Evolutionary conservation across 2,888 invertebrate genomes (phyloP).

Genomic region (Odontomyia ornata): DNA sequence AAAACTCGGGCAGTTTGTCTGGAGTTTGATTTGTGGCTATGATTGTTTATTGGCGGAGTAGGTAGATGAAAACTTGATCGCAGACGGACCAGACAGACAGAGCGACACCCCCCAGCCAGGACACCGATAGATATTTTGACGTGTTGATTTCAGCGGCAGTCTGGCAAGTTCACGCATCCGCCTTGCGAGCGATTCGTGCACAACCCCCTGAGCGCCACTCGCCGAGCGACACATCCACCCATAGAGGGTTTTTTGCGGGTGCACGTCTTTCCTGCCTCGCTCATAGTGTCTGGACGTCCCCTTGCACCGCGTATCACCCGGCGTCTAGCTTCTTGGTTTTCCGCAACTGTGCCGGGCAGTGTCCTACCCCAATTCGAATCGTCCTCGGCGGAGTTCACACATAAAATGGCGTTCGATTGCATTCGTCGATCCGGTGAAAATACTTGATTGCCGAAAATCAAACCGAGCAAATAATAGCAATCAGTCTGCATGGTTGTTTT

Average conservation of each 20-base stretch:
- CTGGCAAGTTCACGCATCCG: conserved; percentile 65
- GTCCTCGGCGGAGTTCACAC: conserved; percentile 16
- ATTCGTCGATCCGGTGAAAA: conserved; percentile 13
- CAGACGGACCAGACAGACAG: neutral
- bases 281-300: neutral
- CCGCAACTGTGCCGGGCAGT: conserved; percentile 37
- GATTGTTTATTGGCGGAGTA: neutral
- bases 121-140: conserved; percentile 13
- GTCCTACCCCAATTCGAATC: conserved; percentile 47
- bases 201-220: conserved; percentile 9
- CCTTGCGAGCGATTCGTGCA: conserved; percentile 48
- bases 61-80: neutral
- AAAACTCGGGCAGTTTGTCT: neutral
- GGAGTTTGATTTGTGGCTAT: neutral
- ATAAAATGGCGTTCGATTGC: conserved; percentile 46
- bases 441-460: conserved; percentile 34
- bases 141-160: conserved; percentile 57
- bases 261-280: neutral
- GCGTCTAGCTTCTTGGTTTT: neutral
- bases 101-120: too few species aligned
- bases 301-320: neutral
- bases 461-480: conserved; percentile 23
- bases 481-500: neutral
- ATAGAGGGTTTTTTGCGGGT: neutral
- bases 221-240: conserved; percentile 18